Conservation (phyloP, 92 coral and sea anemone species). For the Pocillopora meandrina region DNA sequence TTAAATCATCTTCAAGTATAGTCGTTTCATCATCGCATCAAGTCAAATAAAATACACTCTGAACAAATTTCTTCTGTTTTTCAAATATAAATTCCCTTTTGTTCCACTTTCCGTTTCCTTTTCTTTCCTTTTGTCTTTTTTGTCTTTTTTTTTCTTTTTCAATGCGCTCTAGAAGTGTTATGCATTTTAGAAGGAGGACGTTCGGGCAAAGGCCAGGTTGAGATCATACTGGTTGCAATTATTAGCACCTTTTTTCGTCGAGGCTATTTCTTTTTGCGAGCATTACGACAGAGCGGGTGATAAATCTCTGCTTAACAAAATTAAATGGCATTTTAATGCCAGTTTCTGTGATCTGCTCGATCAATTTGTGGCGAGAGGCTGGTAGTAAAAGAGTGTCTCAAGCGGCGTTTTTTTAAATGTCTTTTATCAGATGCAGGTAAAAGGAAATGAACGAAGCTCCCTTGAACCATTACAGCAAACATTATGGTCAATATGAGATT, state of each 20-base stretch:
- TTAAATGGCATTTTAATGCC: neutral
- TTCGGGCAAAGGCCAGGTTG: constrained; percentile 18
- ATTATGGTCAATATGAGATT: too few relatives aligned
- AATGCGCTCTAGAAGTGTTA: neutral
- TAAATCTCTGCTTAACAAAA: neutral
- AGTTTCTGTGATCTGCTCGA: neutral
- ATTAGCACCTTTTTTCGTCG: neutral
- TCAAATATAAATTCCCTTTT: neutral
- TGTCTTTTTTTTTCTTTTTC: neutral
- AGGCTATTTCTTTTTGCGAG: neutral
- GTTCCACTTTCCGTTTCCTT: neutral
- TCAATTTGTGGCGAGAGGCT: too few relatives aligned
- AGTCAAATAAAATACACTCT: neutral
- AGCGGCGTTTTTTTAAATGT: too few relatives aligned
- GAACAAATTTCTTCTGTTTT: neutral
- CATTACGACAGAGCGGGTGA: constrained; percentile 27
- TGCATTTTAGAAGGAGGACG: neutral
- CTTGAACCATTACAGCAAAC: too few relatives aligned
- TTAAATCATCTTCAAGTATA: neutral
- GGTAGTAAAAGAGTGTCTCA: too few relatives aligned
- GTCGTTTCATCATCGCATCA: neutral
- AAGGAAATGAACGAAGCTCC: too few relatives aligned
- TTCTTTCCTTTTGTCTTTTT: neutral
- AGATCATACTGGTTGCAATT: constrained; percentile 4
- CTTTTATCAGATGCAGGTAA: too few relatives aligned